These are phyloP conservation scores for Sebastes paucispinis DNA, from an alignment of 2,797 vertebrate genomes.

Conservation along the genomic window DNA sequence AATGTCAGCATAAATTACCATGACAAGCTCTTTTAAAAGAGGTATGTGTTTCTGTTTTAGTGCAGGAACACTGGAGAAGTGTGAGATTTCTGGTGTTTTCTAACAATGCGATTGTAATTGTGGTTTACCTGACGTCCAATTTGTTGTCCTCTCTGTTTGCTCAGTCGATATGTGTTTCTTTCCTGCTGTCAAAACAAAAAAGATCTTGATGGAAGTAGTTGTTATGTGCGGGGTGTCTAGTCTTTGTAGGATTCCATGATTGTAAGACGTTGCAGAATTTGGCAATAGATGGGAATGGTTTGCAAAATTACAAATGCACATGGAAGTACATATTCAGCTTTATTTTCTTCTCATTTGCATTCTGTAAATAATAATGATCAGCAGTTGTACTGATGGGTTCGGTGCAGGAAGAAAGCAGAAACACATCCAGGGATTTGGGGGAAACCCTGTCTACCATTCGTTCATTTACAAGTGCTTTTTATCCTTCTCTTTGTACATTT, in stretches of 20 bases:
- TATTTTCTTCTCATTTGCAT: not conserved
- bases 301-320: not conserved
- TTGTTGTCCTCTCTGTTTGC: not conserved
- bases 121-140: not conserved
- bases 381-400: not conserved
- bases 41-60: not conserved
- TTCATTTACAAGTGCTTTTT: conserved; percentile 32
- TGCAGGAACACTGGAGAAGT: not conserved
- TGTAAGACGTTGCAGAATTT: not conserved
- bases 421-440: conserved; percentile 4
- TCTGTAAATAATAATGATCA: not conserved
- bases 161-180: not conserved
- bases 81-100: not conserved
- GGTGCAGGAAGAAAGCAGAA: not conserved
- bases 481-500: conserved; percentile 52
- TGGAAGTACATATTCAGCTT: not conserved
- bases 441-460: conserved; percentile 1
- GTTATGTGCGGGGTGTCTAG: not conserved
- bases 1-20: not conserved
- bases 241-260: not conserved
- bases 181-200: not conserved
- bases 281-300: not conserved
- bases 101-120: not conserved
- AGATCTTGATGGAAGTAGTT: not conserved
- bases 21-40: not conserved